A percentile compares a stretch with the other conserved stretches of the same genome.
These are phyloP conservation scores for Galemys pyrenaicus DNA, from an alignment of 2,113 vertebrate genomes.

Conservation along the genomic window DNA sequence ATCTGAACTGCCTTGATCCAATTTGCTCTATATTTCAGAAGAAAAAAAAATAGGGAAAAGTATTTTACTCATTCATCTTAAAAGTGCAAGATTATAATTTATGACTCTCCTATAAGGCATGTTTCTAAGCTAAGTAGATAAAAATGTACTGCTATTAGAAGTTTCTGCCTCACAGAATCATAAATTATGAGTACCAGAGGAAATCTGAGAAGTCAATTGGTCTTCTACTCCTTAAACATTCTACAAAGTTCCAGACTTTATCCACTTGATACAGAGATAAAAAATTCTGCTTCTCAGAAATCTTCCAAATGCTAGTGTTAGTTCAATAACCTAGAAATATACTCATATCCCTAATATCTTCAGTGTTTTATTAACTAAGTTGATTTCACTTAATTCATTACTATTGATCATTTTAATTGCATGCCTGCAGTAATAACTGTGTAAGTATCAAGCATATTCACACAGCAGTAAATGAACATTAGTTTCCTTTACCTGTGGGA, in stretches of 20 bases:
- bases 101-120: neutral
- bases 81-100: neutral
- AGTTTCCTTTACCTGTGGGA: slow-evolving; percentile 93
- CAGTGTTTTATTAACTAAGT: neutral
- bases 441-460: neutral
- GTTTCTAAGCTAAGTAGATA: neutral
- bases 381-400: neutral
- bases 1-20: slow-evolving; percentile 99
- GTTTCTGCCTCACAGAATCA: neutral
- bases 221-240: neutral
- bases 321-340: neutral
- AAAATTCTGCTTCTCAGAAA: neutral
- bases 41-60: neutral
- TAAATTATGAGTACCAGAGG: neutral
- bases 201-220: neutral
- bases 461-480: neutral
- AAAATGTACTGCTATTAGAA: neutral
- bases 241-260: neutral
- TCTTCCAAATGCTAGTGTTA: neutral
- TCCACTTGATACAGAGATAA: neutral
- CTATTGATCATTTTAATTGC: neutral
- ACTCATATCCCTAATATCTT: neutral
- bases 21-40: slow-evolving; percentile 89
- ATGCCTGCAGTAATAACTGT: neutral
- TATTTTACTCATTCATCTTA: neutral